Evolutionary conservation across 1,140 invertebrate genomes (phyloP).

Genomic region (Ips nitidus): DNA sequence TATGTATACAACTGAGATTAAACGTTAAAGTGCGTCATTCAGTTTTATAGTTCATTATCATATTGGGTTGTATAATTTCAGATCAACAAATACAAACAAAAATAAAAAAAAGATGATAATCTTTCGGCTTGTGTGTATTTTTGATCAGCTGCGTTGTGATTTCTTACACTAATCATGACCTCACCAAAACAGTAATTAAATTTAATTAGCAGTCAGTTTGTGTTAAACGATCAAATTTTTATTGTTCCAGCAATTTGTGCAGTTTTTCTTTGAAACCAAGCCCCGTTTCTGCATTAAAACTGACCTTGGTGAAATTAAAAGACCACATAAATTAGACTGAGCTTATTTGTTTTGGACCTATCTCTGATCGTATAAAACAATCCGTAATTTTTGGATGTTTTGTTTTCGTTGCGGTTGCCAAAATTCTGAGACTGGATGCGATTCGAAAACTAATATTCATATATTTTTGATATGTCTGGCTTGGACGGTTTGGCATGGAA

Average conservation of each 20-base stretch:
- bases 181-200: no score
- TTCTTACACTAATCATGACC: no score
- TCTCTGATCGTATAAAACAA: not conserved
- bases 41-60: not conserved
- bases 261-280: not conserved
- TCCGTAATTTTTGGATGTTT: constrained; percentile 2
- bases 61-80: no score
- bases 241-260: not conserved
- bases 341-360: constrained; percentile 6
- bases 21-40: not conserved
- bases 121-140: no score
- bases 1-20: not conserved
- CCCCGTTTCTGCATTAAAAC: not conserved
- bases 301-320: not conserved
- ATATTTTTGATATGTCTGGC: not conserved
- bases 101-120: no score
- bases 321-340: not conserved
- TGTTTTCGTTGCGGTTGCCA: constrained; percentile 5
- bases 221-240: no score
- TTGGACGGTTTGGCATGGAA: constrained; percentile 2
- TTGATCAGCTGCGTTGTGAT: no score
- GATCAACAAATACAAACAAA: no score
- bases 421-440: not conserved
- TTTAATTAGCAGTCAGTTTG: no score
- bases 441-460: not conserved